Evolutionary conservation across 2,113 vertebrate genomes (phyloP).

Genomic region (Myotis brandtii): DNA sequence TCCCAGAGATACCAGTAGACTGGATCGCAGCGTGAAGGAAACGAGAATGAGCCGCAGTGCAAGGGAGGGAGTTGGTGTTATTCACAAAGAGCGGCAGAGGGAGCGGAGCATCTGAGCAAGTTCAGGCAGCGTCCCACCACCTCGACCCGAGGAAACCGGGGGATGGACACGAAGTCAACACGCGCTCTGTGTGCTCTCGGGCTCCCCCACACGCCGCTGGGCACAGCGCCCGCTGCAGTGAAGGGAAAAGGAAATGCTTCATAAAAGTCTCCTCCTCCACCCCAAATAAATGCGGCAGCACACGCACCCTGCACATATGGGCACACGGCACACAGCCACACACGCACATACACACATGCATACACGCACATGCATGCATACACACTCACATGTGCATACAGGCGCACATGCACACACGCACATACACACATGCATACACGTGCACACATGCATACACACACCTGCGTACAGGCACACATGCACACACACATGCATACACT

Average conservation of each 20-base stretch:
- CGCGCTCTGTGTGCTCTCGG: fast-evolving
- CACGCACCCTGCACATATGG: fast-evolving
- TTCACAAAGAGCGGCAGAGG: conserved; percentile 29
- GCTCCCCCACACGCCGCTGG: neutral
- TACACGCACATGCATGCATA: no score
- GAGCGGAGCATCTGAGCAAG: neutral
- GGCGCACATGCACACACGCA: neutral
- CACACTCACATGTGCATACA: no score
- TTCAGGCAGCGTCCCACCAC: neutral
- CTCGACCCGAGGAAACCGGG: neutral
- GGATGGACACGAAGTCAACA: neutral
- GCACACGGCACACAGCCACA: neutral
- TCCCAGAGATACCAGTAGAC: conserved; percentile 82
- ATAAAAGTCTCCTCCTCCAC: neutral
- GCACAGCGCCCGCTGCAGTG: fast-evolving
- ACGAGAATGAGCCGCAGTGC: conserved; percentile 64
- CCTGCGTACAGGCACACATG: no score
- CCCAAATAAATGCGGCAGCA: fast-evolving
- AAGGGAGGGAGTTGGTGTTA: conserved; percentile 64
- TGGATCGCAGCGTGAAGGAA: conserved; percentile 58
- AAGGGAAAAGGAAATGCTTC: neutral
- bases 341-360: no score
- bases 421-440: no score
- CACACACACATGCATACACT: no score
- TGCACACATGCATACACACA: no score